Base-by-base conservation (phyloP, 1,140 invertebrate species). In the Drosophila arawakana region DNA sequence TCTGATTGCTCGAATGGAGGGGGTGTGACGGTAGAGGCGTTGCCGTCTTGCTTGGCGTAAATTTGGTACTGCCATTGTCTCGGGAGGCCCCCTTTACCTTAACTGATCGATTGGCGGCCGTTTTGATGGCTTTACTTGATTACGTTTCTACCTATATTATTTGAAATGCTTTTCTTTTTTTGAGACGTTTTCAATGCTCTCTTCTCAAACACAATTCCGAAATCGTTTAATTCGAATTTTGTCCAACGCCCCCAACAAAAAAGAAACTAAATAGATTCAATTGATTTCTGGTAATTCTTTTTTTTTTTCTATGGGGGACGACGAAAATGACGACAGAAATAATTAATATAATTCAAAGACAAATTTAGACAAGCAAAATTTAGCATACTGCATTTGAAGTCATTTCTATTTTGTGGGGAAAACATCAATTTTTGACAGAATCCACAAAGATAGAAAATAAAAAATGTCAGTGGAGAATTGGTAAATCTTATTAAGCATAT, bases 281-380 rank as follows among this genome's bases (percentile, higher is more conserved):
- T 5, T 30, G 25, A 2, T 30, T 30, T 30, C 25, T 30, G 25
- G 25, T 30, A 5, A 39, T 47, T 41, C 44, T 18, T 35, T 18
- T 10, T 3, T 57, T 41, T 60, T 13, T 60, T 69, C 37, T n/a
- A 35, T 34, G 43, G 67, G 41, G 37, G 11, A 63, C 47, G 8
- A 7, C 11, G 35, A 50, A 52, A 61, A 61, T 18, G 37, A 39
- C 35, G 39, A 46, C 7, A 25, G 13, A 25, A 63, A 62, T 49
- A 13, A 18, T 15, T 7, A 25, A 43, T 47, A 25, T 54, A 2
- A 46, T 54, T 46, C 13, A 60, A 54, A 61, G 13, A 30, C 25
- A 34, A 71, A 71, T 71, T 71, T 71, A 43, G 68, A 72, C 69
- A 58, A 46, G 3, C 11, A 55, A 71, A 49, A 15, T 9, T 5